A percentile compares a stretch with the other conserved stretches of the same genome.
phyloP scores from a whole-genome alignment of 2,113 vertebrate species.

The Ammodytes marinus region DNA sequence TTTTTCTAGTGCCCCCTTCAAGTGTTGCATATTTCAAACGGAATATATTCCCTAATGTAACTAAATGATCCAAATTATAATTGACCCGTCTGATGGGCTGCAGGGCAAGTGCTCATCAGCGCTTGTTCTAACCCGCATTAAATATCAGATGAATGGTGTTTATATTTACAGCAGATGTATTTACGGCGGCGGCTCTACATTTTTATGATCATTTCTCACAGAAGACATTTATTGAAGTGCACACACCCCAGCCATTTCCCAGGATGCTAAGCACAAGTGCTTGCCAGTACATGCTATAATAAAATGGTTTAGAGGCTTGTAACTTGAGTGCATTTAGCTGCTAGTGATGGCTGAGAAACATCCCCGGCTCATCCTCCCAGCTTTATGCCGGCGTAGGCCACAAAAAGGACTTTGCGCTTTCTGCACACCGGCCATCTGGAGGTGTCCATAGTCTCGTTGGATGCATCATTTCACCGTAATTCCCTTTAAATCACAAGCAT shows the following conservation, averaged over 20 bases:
- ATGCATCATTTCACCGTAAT: conserved; percentile 85
- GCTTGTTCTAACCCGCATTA: conserved; percentile 12
- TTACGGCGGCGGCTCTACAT: conserved; percentile 28
- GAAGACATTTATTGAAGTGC: conserved; percentile 41
- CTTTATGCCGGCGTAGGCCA: conserved; percentile 51
- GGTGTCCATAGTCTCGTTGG: conserved; percentile 71
- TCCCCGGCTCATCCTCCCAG: conserved; percentile 48
- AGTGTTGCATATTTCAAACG: conserved; percentile 29
- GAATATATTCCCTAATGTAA: conserved; percentile 24
- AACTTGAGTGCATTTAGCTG: conserved; percentile 65
- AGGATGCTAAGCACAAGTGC: conserved; percentile 35
- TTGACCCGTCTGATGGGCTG: conserved; percentile 11
- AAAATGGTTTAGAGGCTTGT: conserved; percentile 70
- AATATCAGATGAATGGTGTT: conserved; percentile 23
- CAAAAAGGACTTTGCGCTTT: conserved; percentile 68
- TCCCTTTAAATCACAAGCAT: conserved; percentile 85
- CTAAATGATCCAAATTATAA: conserved; percentile 18
- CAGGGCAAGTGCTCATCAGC: not conserved
- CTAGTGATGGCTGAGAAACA: conserved; percentile 47
- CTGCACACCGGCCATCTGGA: conserved; percentile 83
- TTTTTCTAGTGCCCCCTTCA: conserved; percentile 36
- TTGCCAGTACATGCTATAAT: conserved; percentile 55
- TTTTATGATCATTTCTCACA: conserved; percentile 47
- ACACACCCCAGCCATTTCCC: conserved; percentile 35
- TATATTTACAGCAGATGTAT: conserved; percentile 10